These are phyloP conservation scores for Apis dorsata DNA, from an alignment of 1,140 invertebrate species.

Conservation along the genomic window DNA sequence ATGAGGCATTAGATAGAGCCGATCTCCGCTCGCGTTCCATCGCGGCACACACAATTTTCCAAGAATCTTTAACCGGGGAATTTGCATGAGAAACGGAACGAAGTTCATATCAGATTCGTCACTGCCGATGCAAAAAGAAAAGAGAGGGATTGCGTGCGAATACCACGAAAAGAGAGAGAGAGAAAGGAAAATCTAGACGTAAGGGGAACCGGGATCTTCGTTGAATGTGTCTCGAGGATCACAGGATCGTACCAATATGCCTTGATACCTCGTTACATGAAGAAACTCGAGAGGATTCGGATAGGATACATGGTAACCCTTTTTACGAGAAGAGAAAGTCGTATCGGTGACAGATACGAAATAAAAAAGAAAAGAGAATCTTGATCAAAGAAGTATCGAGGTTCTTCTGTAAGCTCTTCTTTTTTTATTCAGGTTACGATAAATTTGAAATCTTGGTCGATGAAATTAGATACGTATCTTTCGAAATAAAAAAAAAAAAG, in stretches of 20 bases:
- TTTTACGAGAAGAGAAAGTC: background rate
- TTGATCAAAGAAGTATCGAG: background rate
- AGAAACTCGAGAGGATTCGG: background rate
- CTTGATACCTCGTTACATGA: background rate
- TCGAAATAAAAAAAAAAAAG: background rate
- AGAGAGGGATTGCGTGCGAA: slow-evolving; percentile 42
- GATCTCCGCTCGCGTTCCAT: slow-evolving; percentile 52
- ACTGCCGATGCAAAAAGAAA: slow-evolving; percentile 22
- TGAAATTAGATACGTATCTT: background rate
- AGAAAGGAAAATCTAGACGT: slow-evolving; percentile 25
- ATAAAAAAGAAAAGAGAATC: background rate
- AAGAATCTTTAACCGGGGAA: slow-evolving; percentile 51
- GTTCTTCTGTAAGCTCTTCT: too few species aligned
- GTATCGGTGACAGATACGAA: background rate
- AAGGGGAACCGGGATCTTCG: slow-evolving; percentile 54
- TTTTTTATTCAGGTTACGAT: background rate
- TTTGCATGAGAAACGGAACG: slow-evolving; percentile 57
- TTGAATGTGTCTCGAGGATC: slow-evolving; percentile 28
- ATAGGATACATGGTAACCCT: background rate
- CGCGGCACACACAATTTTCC: slow-evolving; percentile 51
- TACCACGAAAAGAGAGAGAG: slow-evolving; percentile 30
- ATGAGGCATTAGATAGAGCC: slow-evolving; percentile 35
- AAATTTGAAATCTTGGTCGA: background rate
- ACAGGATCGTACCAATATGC: slow-evolving; percentile 41
- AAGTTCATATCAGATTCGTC: background rate